A percentile compares a stretch with the other conserved stretches of the same genome.
These are phyloP conservation scores for Pimephales promelas DNA, from an alignment of 2,113 vertebrate genomes.

Conservation along the genomic window DNA sequence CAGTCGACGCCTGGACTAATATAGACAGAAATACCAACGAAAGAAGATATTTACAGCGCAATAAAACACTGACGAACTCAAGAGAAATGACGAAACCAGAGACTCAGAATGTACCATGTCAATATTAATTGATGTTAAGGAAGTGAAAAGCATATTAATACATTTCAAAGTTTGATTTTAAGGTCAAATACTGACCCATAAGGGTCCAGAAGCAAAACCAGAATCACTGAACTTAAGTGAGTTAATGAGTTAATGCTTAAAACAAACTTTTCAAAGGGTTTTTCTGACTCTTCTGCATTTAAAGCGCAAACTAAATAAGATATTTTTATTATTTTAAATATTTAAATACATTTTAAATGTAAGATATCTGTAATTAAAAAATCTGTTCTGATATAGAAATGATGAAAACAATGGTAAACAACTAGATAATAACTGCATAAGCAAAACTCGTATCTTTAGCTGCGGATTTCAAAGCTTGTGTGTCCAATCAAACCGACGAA, in stretches of 20 bases:
- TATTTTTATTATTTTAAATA: no score
- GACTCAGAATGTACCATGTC: background rate
- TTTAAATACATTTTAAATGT: no score
- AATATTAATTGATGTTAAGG: background rate
- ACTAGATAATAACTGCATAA: background rate
- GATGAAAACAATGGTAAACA: no score
- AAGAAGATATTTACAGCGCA: no score
- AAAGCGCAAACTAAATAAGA: background rate
- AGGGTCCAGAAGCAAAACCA: background rate
- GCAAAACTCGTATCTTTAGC: no score
- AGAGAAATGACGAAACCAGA: background rate
- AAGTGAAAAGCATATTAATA: background rate
- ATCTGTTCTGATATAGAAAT: no score
- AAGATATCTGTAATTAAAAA: background rate
- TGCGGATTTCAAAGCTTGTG: no score
- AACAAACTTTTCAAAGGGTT: no score
- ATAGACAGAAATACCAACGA: no score
- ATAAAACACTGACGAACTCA: background rate
- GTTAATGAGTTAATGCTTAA: background rate
- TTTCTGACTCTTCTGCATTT: no score
- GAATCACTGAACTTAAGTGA: background rate
- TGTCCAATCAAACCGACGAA: no score
- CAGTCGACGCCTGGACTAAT: no score
- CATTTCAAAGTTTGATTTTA: background rate
- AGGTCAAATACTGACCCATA: background rate